phyloP scores from a whole-genome alignment of 2,113 vertebrate genomes.

The Chionomys nivalis region DNA sequence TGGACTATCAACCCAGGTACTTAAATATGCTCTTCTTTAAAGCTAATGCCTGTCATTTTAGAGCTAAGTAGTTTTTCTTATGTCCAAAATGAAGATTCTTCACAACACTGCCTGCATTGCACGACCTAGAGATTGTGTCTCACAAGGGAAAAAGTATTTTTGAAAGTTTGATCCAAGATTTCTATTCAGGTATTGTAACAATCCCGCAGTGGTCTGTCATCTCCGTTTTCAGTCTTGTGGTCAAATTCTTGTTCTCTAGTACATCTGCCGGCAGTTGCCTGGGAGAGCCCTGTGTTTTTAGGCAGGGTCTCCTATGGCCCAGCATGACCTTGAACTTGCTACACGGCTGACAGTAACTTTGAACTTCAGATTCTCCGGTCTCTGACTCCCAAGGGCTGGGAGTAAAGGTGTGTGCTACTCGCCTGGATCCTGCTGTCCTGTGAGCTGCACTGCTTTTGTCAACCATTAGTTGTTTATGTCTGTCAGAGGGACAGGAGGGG shows the following conservation, averaged over 20 bases:
- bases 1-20: background rate
- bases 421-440: background rate
- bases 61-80: background rate
- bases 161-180: background rate
- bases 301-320: background rate
- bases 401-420: background rate
- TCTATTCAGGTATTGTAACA: constrained; percentile 27
- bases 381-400: background rate
- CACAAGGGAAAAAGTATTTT: background rate
- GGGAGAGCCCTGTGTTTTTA: background rate
- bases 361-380: background rate
- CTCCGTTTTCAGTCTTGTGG: background rate
- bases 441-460: background rate
- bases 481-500: fast-evolving
- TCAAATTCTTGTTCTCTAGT: constrained; percentile 7
- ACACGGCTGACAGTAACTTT: background rate
- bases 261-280: background rate
- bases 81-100: background rate
- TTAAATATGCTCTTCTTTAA: background rate
- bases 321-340: background rate
- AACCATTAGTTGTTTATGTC: background rate
- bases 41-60: constrained; percentile 3
- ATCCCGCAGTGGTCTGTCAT: background rate
- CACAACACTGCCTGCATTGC: background rate
- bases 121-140: background rate